Evolutionary conservation across 35 echinoderm and acorn worm species (phyloP), one percentile per base, ranked within the genome.

Genomic region (Ophioderma brevispina): DNA sequence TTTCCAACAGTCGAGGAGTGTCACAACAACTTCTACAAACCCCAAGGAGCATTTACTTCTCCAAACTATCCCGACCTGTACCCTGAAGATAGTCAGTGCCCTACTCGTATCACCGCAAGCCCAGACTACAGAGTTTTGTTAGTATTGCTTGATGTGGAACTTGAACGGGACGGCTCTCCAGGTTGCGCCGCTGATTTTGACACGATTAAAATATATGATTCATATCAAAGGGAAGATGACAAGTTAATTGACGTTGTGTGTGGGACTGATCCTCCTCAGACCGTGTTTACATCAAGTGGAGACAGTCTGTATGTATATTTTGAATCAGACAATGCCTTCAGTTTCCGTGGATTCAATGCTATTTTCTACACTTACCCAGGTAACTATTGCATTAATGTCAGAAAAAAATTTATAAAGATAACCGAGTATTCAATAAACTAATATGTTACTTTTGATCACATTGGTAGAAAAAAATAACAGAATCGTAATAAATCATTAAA

Each of bases 11-110:
- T 70, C 2, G 6, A 25, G 23, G 59, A 70, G n/a, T 70, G 59
- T 70, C 17, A 25, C 23, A 6, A 13, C 23, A 70, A 70, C 23
- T 70, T 70, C 59, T 70, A 70, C 59, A 25, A 4, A 30, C 28
- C 59, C 15, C 59, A 70, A 25, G 40, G 82, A 21, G 49, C 64
- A 19, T 91, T 91, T 76, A 32, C 81, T 10, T 79, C 90, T 31
- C 90, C 90, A 3, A 30, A 77, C 31, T 91, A 75, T 63, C 90
- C 90, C 33, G 41, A 13, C 5, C 38, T 64, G 15, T 91, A 91
- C 36, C 90, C 90, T 1, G 18, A 33, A 10, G 40, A 86, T 37
- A 31, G 40, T 0, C 32, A 85, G 25, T 91, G 90, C 31, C 31
- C 42, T 1, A 91, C 90, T 10, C 77, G 64, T 1, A 86, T 91